Base-by-base conservation (phyloP, 2,888 invertebrate genomes). In the Lasioglossum malachurum region DNA sequence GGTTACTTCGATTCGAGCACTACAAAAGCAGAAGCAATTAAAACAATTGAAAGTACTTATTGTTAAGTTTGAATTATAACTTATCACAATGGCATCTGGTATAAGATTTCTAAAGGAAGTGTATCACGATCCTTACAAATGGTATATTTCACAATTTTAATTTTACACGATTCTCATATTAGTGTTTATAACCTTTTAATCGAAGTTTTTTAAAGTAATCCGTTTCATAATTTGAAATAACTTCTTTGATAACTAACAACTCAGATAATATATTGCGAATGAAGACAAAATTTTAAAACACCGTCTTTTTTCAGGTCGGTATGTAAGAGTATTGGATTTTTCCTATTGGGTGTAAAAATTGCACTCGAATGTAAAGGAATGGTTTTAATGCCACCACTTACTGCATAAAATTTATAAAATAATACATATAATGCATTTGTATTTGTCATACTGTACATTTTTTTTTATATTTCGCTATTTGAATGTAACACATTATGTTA, bases 291-390 rank as follows among this genome's bases (percentile, higher is more conserved):
- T 78, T 49, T 19, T 77, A 35, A 82, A 2, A 19, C 23, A 12
- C 4, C 44, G 3, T 53, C 14, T 78, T 79, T 79, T 95, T 96
- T 81, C 96, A 98, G 98, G 98, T 97, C 97, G 92, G 93, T 98
- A 67, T 97, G 98, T 75, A 98, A 98, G 96, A 98, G 98, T 94
- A 96, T 97, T 82, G 97, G 97, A n/a, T 96, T 98, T 92, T 98
- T 98, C 94, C 96, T 97, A 88, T 95, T 98, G 83, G 98, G 98
- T 78, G 96, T 98, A 10, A 97, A 97, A 88, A 97, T 98, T 92
- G 98, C 98, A 4, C 96, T 97, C 93, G 98, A 98, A 94, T 97
- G 97, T 92, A 96, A 96, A 75, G 98, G 98, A 82, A 96, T 98
- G 80, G 98, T 98, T 94, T 94, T 98, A 82, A 97, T 97, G 97